These are phyloP conservation scores for Hystrix brachyura DNA, from an alignment of 2,113 vertebrate species.

Conservation along the genomic window DNA sequence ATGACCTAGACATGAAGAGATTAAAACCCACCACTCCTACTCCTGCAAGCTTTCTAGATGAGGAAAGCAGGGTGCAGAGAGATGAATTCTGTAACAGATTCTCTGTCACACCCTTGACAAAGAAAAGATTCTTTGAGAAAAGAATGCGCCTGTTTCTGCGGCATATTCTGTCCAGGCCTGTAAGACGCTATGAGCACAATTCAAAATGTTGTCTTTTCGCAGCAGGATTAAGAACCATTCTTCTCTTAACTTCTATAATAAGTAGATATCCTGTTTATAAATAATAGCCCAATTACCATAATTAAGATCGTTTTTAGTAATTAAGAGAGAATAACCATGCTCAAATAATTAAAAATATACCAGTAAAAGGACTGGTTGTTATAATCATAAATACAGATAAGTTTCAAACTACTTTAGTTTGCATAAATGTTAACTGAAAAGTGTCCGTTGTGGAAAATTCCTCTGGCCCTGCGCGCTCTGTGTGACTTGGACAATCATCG, in stretches of 20 bases:
- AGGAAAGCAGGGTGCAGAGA: not conserved
- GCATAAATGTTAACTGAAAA: not conserved
- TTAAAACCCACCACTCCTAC: not conserved
- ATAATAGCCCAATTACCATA: not conserved
- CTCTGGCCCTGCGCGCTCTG: not conserved
- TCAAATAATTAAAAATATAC: conserved; percentile 20
- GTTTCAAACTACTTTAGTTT: not conserved
- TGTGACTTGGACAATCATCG: not conserved
- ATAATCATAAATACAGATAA: not conserved
- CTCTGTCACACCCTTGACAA: not conserved
- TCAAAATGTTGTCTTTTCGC: not conserved
- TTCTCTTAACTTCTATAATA: not conserved
- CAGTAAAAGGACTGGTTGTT: not conserved
- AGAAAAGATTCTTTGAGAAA: not conserved
- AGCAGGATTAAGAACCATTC: not conserved
- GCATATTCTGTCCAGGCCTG: not conserved
- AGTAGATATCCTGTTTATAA: conserved; percentile 11
- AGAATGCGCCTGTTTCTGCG: not conserved
- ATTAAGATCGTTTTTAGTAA: not conserved
- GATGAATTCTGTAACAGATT: not conserved
- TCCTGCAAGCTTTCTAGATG: not conserved
- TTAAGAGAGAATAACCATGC: not conserved
- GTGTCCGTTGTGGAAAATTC: not conserved
- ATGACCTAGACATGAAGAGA: not conserved
- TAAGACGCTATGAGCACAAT: not conserved